Base-by-base conservation (phyloP, 2,113 vertebrate genomes). In the Machaerirhynchus nigripectus region DNA sequence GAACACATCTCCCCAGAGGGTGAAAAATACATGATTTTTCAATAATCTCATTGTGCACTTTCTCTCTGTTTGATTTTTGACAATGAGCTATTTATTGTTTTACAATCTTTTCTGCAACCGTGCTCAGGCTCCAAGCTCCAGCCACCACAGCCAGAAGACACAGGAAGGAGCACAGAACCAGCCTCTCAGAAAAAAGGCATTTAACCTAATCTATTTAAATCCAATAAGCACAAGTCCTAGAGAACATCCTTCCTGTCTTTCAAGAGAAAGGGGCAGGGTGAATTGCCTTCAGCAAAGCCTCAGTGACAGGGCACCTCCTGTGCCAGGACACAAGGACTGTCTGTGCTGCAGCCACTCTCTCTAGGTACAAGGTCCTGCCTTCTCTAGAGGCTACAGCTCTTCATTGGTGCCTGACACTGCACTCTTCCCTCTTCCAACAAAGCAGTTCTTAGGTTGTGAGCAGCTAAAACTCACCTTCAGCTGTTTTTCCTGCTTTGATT, bases 401-500 rank as follows among this genome's bases (percentile, higher is more conserved):
- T 44, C 69, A 82, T 15, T 17, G 42, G 13, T 24, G 55, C 52
- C 69, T 30, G 28, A 63, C 27, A 55, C 53, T 7, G n/a, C 17
- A 9, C 40, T 18, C 52, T 14, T 76, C 55, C 44, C 40, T 18
- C 52, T 14, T 76, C 55, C 44, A 64, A 50, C 2, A 2, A 81
- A 49, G 56, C 10, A 31, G 7, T 7, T 59, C 42, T 39, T 42
- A 50, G 13, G 3, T 35, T 49, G n/a, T 23, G 26, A 77, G 42
- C 13, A 47, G 44, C 27, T 90, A 89, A 88, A 96, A 96, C 98
- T 97, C 92, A 98, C 98, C 98, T 98, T 98, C 70, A 98, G 97
- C 85, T 97, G 94, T 77, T 98, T 98, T 52, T 98, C 98, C 61
- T 98, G 98, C 91, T 98, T 99, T 26, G 98, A 97, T 35, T 98